phyloP scores from a whole-genome alignment of 1,140 invertebrate genomes.

The Bombus superbus region DNA sequence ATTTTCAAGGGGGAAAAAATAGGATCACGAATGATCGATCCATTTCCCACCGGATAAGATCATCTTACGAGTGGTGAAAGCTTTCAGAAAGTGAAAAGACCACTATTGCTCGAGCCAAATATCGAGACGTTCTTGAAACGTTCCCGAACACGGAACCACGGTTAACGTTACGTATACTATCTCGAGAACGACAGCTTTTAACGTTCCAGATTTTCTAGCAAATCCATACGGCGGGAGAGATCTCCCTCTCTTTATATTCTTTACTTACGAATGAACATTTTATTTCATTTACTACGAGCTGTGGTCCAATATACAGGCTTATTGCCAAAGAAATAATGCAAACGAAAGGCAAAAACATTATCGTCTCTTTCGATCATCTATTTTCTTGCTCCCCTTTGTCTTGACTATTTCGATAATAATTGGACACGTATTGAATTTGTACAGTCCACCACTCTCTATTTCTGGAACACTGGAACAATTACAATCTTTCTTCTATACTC shows the following conservation, averaged over 20 bases:
- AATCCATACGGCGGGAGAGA: too few species aligned
- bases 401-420: too few species aligned
- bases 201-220: background rate
- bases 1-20: too few species aligned
- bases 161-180: background rate
- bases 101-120: background rate
- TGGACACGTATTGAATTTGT: too few species aligned
- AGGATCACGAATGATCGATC: constrained; percentile 3
- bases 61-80: constrained; percentile 13
- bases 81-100: constrained; percentile 44
- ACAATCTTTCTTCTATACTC: too few species aligned
- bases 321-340: too few species aligned
- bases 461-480: too few species aligned
- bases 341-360: too few species aligned
- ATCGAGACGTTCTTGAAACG: constrained; percentile 10
- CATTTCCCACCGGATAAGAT: background rate
- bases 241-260: background rate
- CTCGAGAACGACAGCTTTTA: background rate
- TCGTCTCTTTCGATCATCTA: too few species aligned
- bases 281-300: background rate
- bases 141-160: background rate
- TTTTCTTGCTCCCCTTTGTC: too few species aligned
- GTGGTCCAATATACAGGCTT: background rate
- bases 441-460: too few species aligned
- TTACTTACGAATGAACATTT: background rate